Base-by-base conservation (phyloP, 1,140 invertebrate genomes). In the Drosophila gunungcola region DNA sequence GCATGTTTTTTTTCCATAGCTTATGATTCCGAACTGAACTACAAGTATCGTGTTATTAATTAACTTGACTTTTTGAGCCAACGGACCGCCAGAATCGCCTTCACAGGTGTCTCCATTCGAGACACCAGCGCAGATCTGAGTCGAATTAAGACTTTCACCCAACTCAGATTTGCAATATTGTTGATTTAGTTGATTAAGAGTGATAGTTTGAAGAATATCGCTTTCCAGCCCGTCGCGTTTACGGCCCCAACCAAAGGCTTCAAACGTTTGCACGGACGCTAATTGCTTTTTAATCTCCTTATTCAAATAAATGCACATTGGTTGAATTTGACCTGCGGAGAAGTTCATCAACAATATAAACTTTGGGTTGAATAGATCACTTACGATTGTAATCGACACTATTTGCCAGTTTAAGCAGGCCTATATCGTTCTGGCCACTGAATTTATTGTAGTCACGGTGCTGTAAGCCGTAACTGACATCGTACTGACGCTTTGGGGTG, bases 211-310 rank as follows among this genome's bases (percentile, higher is more conserved):
- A 9, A 65, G 34, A 7, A 10, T 2, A 10, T 25, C 12, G 57
- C 43, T 63, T 2, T 32, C 1, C 0, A 0, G 3, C 6, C 29
- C 29, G 7, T 34, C 3, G 4, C 38, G 2, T 12, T 0, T 34
- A 1, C 1, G 16, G 2, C 57, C 63, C 63, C 63, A 65, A 6
- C 56, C 63, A 11, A 41, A 48, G 12, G 34, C 27, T 1, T 38
- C 13, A 2, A 65, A 34, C 0, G 3, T 5, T 3, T 16, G 1
- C 0, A 0, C 1, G 4, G 0, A 0, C 0, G 39, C 34, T 25
- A 62, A 34, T 4, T 1, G 0, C 0, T 6, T 25, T 29, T 25
- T 58, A 1, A 21, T 7, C 0, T 0, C 0, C 7, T 1, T 11
- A 38, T 12, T 11, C 45, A 13, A 21, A 0, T 9, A 13, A 13